Percentiles rank a stretch among this genome's conserved stretches.
Conservation (phyloP, 2,113 vertebrate genomes). For the Siphamia tubifer region DNA sequence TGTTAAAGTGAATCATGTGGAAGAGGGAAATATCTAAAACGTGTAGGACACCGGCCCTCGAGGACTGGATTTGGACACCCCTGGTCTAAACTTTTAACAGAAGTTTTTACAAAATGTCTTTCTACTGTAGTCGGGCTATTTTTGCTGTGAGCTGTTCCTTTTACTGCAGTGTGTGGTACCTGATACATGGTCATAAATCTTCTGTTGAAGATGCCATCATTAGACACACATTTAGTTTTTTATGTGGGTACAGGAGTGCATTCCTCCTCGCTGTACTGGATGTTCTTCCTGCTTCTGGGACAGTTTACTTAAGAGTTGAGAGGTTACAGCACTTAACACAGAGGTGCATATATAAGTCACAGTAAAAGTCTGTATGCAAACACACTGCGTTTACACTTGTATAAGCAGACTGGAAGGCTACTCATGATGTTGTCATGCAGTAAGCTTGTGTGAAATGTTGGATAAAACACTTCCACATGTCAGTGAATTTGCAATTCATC, state of each 20-base stretch:
- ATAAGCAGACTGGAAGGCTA: not conserved
- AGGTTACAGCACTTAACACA: slow-evolving; percentile 9
- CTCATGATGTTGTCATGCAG: not conserved
- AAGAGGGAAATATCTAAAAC: too few species aligned
- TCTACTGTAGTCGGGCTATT: too few species aligned
- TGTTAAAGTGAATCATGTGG: too few species aligned
- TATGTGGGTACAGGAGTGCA: slow-evolving; percentile 1
- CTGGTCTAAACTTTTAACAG: too few species aligned
- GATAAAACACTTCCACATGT: slow-evolving; percentile 5
- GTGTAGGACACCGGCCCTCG: too few species aligned
- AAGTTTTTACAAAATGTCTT: too few species aligned
- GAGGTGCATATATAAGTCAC: not conserved
- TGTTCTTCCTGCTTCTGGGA: slow-evolving; percentile 12
- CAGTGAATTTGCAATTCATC: slow-evolving; percentile 1
- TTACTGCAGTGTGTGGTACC: not conserved
- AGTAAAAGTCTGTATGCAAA: slow-evolving; percentile 6
- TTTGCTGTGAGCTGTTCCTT: too few species aligned
- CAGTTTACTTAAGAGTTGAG: slow-evolving; percentile 20
- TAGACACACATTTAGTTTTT: not conserved
- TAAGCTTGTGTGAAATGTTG: slow-evolving; percentile 1
- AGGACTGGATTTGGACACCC: too few species aligned
- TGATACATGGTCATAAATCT: slow-evolving; percentile 7
- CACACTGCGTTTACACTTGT: slow-evolving; percentile 1
- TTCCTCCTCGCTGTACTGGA: slow-evolving; percentile 5
- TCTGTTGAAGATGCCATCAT: not conserved